Evolutionary conservation across 2,797 vertebrate genomes (phyloP).

Genomic region (Myotis daubentonii): DNA sequence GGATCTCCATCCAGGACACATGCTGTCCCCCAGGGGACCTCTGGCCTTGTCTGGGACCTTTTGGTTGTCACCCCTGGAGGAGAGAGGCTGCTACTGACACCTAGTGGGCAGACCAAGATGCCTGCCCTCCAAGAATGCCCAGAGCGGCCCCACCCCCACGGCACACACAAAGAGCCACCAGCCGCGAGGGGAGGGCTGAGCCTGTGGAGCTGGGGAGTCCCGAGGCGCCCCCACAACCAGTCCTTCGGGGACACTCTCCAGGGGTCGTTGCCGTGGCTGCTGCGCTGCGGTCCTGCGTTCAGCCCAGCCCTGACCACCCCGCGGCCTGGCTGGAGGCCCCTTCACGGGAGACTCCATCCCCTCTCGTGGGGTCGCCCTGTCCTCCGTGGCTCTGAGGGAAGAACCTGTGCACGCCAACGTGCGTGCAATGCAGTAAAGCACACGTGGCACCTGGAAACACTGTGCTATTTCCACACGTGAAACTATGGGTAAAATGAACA

Average conservation of each 20-base stretch:
- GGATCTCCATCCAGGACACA: not conserved
- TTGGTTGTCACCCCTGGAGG: not conserved
- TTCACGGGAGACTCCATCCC: not conserved
- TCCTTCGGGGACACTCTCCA: not conserved
- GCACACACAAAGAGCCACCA: not conserved
- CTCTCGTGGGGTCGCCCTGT: accelerated
- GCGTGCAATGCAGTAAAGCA: not conserved
- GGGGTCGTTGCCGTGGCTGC: accelerated
- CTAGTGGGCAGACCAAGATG: not conserved
- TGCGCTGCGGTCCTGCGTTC: not conserved
- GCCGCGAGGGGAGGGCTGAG: not conserved
- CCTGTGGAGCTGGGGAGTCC: not conserved
- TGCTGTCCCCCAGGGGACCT: not conserved
- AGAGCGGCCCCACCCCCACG: accelerated
- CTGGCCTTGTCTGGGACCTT: not conserved
- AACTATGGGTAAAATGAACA: not conserved
- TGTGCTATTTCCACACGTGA: not conserved
- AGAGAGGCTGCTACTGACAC: not conserved
- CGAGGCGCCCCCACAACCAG: not conserved
- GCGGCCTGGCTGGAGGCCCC: not conserved
- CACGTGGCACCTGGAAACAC: not conserved
- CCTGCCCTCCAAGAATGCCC: accelerated
- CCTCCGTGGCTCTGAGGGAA: not conserved
- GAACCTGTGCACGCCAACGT: not conserved
- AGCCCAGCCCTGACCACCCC: not conserved